A percentile compares a stretch with the other conserved stretches of the same genome.
phyloP scores from a whole-genome alignment of 2,888 invertebrate genomes.

The Morpho achilles region DNA sequence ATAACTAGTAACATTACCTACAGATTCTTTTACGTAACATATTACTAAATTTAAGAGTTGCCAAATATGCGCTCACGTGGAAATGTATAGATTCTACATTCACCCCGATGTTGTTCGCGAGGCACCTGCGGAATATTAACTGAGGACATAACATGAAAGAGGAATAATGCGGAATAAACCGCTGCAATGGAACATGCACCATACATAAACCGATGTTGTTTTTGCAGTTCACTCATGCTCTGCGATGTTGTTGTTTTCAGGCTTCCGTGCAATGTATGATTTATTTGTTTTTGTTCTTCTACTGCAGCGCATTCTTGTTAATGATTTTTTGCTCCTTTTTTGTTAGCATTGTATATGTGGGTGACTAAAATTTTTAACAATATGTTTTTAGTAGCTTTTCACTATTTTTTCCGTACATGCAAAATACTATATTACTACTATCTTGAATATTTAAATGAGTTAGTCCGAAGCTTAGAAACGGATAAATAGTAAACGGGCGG shows the following conservation, averaged over 20 bases:
- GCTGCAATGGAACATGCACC: conserved; percentile 51
- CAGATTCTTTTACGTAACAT: too few relatives aligned
- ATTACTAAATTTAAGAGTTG: conserved; percentile 37
- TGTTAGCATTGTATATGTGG: too few relatives aligned
- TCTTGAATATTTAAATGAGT: too few relatives aligned
- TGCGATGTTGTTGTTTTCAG: conserved; percentile 7
- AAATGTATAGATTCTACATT: conserved; percentile 57
- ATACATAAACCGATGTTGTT: conserved; percentile 14
- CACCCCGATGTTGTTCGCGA: conserved; percentile 46
- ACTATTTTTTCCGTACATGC: too few relatives aligned
- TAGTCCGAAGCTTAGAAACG: too few relatives aligned
- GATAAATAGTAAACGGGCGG: too few relatives aligned
- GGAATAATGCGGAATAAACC: conserved; percentile 70
- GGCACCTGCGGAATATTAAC: conserved; percentile 62
- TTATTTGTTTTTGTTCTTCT: conserved; percentile 12
- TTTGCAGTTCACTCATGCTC: conserved; percentile 5
- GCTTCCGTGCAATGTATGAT: conserved; percentile 10
- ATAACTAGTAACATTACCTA: too few relatives aligned
- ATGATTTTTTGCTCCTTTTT: conserved; percentile 8
- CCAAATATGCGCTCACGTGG: conserved; percentile 45
- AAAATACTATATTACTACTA: too few relatives aligned
- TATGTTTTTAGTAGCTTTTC: too few relatives aligned
- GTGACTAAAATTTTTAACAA: too few relatives aligned
- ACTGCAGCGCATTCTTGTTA: conserved; percentile 8
- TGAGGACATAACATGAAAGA: conserved; percentile 34